Conservation (phyloP, 92 coral and sea anemone genomes). For the Meandrina meandrites region DNA sequence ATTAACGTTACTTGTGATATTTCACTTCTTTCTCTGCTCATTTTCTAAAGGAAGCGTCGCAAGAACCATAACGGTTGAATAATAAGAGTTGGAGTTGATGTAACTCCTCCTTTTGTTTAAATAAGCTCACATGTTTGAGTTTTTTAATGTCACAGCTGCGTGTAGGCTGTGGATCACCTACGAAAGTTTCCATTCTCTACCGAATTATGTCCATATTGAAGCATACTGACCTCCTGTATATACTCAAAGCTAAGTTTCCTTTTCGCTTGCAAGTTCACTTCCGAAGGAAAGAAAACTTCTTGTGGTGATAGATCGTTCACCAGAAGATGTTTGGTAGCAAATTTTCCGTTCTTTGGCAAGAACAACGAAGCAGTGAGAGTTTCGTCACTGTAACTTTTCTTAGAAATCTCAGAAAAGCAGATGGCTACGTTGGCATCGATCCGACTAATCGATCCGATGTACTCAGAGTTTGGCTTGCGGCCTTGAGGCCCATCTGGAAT, state of each 20-base stretch:
- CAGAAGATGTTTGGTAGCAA: background rate
- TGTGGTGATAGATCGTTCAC: background rate
- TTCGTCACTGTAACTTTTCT: background rate
- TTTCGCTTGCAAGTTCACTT: constrained; percentile 14
- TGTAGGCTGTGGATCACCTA: background rate
- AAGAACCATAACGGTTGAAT: too few species aligned
- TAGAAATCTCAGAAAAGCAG: background rate
- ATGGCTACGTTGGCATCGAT: background rate
- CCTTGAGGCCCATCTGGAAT: background rate
- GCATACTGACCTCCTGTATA: constrained; percentile 30
- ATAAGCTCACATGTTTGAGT: too few species aligned
- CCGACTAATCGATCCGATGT: constrained; percentile 15
- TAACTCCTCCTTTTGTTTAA: too few species aligned
- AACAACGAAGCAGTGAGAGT: background rate
- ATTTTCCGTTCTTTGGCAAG: background rate
- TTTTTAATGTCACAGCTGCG: too few species aligned
- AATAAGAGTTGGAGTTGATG: background rate
- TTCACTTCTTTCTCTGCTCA: background rate
- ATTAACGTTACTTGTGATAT: background rate
- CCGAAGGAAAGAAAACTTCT: background rate
- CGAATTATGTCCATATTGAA: constrained; percentile 11
- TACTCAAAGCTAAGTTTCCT: constrained; percentile 39
- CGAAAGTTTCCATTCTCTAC: background rate
- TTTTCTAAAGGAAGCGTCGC: too few species aligned
- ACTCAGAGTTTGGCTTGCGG: constrained; percentile 27